A percentile compares a stretch with the other conserved stretches of the same genome.
Conservation (phyloP, 1,140 invertebrate species). For the Cherax quadricarinatus region DNA sequence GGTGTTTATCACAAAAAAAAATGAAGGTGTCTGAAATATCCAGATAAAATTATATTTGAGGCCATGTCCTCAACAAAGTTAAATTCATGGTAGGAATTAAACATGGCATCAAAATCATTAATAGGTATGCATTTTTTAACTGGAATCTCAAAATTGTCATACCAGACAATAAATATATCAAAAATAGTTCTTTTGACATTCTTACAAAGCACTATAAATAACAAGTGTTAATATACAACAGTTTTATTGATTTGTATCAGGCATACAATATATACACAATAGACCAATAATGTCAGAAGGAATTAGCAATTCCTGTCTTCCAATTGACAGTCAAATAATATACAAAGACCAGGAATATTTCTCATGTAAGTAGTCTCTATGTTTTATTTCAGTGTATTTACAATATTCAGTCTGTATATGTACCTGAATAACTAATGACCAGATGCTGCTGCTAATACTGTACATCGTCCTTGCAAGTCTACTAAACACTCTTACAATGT, state of each 20-base stretch:
- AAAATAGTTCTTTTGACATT: too few relatives aligned
- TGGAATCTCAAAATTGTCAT: too few relatives aligned
- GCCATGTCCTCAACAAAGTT: too few relatives aligned
- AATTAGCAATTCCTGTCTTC: background rate
- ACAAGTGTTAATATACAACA: background rate
- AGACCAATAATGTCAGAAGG: background rate
- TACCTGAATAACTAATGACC: background rate
- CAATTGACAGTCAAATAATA: background rate
- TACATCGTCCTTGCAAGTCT: background rate
- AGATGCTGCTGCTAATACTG: conserved; percentile 4
- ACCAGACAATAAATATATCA: too few relatives aligned
- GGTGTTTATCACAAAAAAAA: too few relatives aligned
- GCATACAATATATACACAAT: conserved; percentile 13
- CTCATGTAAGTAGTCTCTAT: background rate
- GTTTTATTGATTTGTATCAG: conserved; percentile 13
- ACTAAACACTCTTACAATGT: background rate
- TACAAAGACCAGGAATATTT: background rate
- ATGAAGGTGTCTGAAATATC: too few relatives aligned
- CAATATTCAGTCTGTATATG: conserved; percentile 3
- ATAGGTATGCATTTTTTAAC: too few relatives aligned
- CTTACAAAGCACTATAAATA: too few relatives aligned
- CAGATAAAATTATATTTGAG: too few relatives aligned
- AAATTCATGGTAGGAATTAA: too few relatives aligned
- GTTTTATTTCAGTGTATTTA: background rate
- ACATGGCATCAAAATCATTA: too few relatives aligned